Evolutionary conservation across 2,113 vertebrate species (phyloP), one percentile per base, ranked within the genome.

Genomic region (Petrocephalus zakoni): DNA sequence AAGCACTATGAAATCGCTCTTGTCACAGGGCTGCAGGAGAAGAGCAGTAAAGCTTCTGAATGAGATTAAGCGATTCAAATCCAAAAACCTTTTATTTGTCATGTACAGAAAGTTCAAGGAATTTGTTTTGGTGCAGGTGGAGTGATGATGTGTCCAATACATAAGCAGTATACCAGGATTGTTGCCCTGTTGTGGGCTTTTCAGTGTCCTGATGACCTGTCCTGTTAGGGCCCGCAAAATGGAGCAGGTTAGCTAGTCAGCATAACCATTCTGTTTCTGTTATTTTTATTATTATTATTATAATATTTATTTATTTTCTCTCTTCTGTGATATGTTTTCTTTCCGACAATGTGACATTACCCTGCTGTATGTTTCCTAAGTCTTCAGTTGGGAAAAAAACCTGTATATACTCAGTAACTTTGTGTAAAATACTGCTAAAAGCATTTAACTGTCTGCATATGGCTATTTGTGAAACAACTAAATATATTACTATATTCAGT

Each of bases 1-100:
- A 90, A 98, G 90, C 87, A 99, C 93, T 0, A 94, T 95, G 91
- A 96, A 98, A 15, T 87, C 34, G 0, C 88, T 90, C 55, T 92
- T 92, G 15, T 92, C 58, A 88, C 94, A 96, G 49, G 94, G 53
- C 94, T 94, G 87, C 13, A 92, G 61, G 10, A 87, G 4, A 81
- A 81, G 15, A 68, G n/a, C 64, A 72, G 29, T 25, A 11, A 17
- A 22, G 58, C 8, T n/a, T n/a, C n/a, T n/a, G 64, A 72, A 72
- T 72, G 9, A 72, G 4, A 72, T 2, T 11, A 29, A 34, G 9
- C 64, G 4, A 72, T 72, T 72, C 2, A 34, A 72, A 34, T 13
- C 25, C 25, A 72, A 72, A 72, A 72, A 53, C 25, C 58, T 25
- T 61, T 61, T n/a, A 61, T 61, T 61, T 61, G 6, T 22, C 8